These are phyloP conservation scores for Emmelina monodactyla DNA, from an alignment of 2,888 invertebrate species.

Conservation along the genomic window DNA sequence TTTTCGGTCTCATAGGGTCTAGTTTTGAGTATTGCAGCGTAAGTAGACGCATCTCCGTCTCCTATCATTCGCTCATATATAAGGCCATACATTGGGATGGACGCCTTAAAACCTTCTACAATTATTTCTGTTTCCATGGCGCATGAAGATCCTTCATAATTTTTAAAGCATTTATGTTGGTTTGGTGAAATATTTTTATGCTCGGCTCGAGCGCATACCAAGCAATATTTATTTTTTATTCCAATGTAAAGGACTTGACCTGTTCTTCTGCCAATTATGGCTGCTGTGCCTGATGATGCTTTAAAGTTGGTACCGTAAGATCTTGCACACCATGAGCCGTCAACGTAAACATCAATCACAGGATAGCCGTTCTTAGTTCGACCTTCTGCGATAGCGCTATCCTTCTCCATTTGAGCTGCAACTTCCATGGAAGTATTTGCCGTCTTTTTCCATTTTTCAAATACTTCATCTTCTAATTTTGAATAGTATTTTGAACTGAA, in stretches of 20 bases:
- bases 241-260: no score
- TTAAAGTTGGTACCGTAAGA: no score
- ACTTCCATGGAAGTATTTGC: no score
- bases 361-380: no score
- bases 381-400: slow-evolving; percentile 14
- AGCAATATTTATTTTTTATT: slow-evolving; percentile 13
- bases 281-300: no score
- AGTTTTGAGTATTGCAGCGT: no score
- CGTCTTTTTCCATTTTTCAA: slow-evolving; percentile 3
- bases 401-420: slow-evolving; percentile 10
- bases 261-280: no score
- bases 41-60: slow-evolving; percentile 13
- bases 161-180: no score
- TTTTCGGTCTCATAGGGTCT: slow-evolving; percentile 6
- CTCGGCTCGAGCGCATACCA: slow-evolving; percentile 13
- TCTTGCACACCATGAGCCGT: slow-evolving; percentile 8
- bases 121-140: slow-evolving; percentile 16
- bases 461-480: slow-evolving; percentile 2
- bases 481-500: background rate
- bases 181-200: slow-evolving; percentile 7
- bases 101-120: slow-evolving; percentile 15
- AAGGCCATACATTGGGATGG: slow-evolving; percentile 12
- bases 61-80: slow-evolving; percentile 10
- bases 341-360: slow-evolving; percentile 6
- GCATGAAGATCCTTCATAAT: no score